phyloP scores from a whole-genome alignment of 1,140 invertebrate genomes.

The Trinorchestia longiramus region DNA sequence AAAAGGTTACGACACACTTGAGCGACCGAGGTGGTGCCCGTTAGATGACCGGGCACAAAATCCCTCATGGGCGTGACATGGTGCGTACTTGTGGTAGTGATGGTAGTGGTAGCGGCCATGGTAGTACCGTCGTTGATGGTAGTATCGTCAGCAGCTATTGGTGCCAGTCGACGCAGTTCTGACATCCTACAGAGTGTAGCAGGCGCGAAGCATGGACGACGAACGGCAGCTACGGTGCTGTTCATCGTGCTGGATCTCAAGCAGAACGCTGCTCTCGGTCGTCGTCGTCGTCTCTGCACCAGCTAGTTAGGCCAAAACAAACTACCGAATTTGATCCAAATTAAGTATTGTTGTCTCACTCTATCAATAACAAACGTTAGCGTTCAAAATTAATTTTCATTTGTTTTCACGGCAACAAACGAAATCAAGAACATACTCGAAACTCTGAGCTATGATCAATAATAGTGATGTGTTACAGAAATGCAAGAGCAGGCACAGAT shows the following conservation, averaged over 20 bases:
- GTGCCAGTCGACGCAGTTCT: conserved; percentile 47
- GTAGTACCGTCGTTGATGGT: conserved; percentile 41
- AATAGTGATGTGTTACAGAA: not conserved
- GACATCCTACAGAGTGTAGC: conserved; percentile 32
- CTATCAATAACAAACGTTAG: not conserved
- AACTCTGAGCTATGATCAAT: not conserved
- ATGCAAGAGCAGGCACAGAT: not conserved
- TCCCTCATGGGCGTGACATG: not conserved
- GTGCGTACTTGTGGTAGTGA: conserved; percentile 23
- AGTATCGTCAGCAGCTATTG: conserved; percentile 27
- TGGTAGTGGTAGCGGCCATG: conserved; percentile 41
- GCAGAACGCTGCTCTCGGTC: not conserved
- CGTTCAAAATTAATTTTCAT: not conserved
- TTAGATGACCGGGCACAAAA: not conserved
- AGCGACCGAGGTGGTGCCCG: conserved; percentile 60
- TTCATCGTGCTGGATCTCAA: conserved; percentile 28
- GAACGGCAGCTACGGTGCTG: conserved; percentile 42
- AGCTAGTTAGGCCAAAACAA: not conserved
- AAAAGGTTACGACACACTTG: conserved; percentile 73
- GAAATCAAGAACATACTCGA: not conserved
- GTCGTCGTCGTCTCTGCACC: not conserved
- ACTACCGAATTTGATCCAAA: not conserved
- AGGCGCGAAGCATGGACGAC: not conserved
- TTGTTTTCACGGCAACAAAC: not conserved
- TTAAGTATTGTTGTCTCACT: not conserved